These are phyloP conservation scores for Archivesica marissinica DNA, from an alignment of 1,140 invertebrate species.

Conservation along the genomic window DNA sequence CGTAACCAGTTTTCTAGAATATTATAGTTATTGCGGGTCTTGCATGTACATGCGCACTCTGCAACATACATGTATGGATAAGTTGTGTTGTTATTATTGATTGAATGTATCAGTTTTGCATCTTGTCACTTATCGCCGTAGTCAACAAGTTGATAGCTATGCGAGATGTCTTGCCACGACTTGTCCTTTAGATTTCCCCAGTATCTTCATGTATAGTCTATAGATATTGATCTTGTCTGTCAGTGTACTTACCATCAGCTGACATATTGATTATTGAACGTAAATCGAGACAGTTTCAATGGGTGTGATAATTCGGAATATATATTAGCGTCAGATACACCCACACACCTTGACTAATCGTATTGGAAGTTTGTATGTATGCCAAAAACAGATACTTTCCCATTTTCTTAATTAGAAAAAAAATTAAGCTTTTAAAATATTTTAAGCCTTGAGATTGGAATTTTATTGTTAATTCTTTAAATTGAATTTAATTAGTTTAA, in stretches of 20 bases:
- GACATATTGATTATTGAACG: constrained; percentile 5
- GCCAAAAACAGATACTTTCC: not conserved
- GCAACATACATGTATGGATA: too few species aligned
- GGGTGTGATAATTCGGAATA: not conserved
- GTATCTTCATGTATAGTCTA: not conserved
- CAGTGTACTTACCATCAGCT: not conserved
- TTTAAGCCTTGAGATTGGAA: not conserved
- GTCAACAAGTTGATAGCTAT: too few species aligned
- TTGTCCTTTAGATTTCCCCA: too few species aligned
- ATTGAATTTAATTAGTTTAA: too few species aligned
- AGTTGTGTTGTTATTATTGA: too few species aligned
- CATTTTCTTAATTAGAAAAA: not conserved
- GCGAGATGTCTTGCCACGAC: too few species aligned
- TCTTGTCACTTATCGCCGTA: too few species aligned
- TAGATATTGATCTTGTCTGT: constrained; percentile 23
- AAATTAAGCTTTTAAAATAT: not conserved
- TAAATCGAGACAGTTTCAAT: constrained; percentile 15
- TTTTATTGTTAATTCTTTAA: not conserved
- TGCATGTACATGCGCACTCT: too few species aligned
- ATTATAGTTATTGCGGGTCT: too few species aligned
- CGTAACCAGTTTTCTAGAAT: too few species aligned
- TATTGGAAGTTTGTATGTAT: not conserved
- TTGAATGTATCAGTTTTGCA: too few species aligned
- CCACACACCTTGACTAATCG: constrained; percentile 12
- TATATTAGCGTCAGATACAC: constrained; percentile 2